These are phyloP conservation scores for Hyposmocoma kahamanoa DNA, from an alignment of 1,140 invertebrate species.

Conservation along the genomic window DNA sequence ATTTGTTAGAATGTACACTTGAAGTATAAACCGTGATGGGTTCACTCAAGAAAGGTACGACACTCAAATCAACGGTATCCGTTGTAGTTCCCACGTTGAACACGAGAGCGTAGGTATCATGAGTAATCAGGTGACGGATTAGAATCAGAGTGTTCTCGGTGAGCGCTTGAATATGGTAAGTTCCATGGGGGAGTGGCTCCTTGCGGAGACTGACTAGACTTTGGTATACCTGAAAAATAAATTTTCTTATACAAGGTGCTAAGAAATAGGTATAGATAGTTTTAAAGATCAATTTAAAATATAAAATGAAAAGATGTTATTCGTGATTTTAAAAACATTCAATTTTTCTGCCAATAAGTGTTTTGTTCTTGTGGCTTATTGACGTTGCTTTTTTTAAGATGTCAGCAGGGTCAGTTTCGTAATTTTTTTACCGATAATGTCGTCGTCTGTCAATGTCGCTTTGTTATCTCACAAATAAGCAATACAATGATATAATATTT, in stretches of 20 bases:
- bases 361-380: too few species aligned
- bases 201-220: background rate
- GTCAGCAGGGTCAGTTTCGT: too few species aligned
- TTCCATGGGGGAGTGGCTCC: conserved; percentile 14
- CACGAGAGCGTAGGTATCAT: conserved; percentile 27
- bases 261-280: too few species aligned
- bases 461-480: too few species aligned
- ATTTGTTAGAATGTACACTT: background rate
- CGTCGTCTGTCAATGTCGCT: too few species aligned
- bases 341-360: too few species aligned
- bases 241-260: too few species aligned
- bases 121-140: conserved; percentile 23
- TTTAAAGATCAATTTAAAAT: background rate
- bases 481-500: too few species aligned
- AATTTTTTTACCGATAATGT: too few species aligned
- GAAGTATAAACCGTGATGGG: background rate
- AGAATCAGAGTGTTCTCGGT: conserved; percentile 21
- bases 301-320: background rate
- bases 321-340: too few species aligned
- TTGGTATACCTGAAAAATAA: conserved; percentile 4
- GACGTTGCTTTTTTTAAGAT: too few species aligned
- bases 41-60: background rate
- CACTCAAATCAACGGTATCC: conserved; percentile 21
- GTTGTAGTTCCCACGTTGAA: conserved; percentile 27
- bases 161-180: conserved; percentile 1